Percentiles rank a stretch among this genome's conserved stretches.
Evolutionary conservation across 1,140 invertebrate genomes (phyloP).

Genomic region (Chelonus insularis): DNA sequence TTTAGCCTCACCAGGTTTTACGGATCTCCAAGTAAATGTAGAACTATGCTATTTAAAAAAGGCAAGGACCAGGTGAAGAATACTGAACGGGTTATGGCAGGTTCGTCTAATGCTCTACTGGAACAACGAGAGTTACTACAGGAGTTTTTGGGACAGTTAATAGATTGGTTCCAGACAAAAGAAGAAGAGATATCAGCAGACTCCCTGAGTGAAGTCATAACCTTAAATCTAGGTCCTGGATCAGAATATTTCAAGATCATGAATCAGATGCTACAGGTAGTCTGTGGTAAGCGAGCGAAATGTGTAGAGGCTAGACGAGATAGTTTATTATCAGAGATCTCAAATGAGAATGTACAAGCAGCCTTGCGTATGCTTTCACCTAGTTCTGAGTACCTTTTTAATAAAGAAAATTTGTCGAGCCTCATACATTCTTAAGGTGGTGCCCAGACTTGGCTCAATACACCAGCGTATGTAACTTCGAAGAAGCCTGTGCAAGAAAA

Average conservation of each 20-base stretch:
- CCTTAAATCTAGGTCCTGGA: slow-evolving; percentile 15
- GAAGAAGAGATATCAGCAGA: background rate
- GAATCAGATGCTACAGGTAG: slow-evolving; percentile 37
- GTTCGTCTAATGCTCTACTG: slow-evolving; percentile 31
- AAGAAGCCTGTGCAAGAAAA: too few relatives aligned
- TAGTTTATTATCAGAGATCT: slow-evolving; percentile 26
- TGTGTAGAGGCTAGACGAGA: slow-evolving; percentile 40
- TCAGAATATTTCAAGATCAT: slow-evolving; percentile 21
- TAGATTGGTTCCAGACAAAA: slow-evolving; percentile 14
- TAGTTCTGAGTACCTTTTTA: slow-evolving; percentile 34
- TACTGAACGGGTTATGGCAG: slow-evolving; percentile 33
- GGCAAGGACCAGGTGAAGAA: slow-evolving; percentile 21
- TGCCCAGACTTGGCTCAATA: slow-evolving; percentile 32
- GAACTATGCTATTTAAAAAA: slow-evolving; percentile 33
- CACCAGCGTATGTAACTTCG: slow-evolving; percentile 31
- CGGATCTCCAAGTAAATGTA: slow-evolving; percentile 33
- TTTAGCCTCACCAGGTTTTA: slow-evolving; percentile 31
- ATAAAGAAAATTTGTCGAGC: slow-evolving; percentile 30
- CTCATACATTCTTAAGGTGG: slow-evolving; percentile 37
- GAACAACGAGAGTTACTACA: too few relatives aligned
- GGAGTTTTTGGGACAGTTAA: too few relatives aligned
- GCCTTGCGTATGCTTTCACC: slow-evolving; percentile 34
- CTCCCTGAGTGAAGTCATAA: slow-evolving; percentile 10
- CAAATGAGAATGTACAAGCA: slow-evolving; percentile 32
- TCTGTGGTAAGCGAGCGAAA: slow-evolving; percentile 42